Percentiles rank a stretch among this genome's conserved stretches.
Evolutionary conservation across 2,888 invertebrate genomes (phyloP).

Genomic region (Emmelina monodactyla): DNA sequence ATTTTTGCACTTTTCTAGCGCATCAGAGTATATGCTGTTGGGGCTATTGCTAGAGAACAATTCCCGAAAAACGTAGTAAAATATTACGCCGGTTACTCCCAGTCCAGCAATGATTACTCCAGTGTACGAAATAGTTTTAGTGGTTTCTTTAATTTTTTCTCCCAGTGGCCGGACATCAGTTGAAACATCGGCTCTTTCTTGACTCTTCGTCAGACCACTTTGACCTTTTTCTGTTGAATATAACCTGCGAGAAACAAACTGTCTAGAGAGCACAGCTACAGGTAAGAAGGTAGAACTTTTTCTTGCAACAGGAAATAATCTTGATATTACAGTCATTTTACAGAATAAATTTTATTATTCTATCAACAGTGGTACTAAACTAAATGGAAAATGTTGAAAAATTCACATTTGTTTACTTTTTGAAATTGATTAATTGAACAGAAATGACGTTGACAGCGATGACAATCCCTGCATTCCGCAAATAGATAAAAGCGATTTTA

Average conservation of each 20-base stretch:
- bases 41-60: slow-evolving; percentile 89
- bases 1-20: slow-evolving; percentile 77
- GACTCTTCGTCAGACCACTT: slow-evolving; percentile 37
- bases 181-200: slow-evolving; percentile 46
- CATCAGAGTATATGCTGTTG: slow-evolving; percentile 82
- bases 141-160: slow-evolving; percentile 87
- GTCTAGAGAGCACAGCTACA: slow-evolving; percentile 22
- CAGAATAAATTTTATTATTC: background rate
- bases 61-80: slow-evolving; percentile 85
- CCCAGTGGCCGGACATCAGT: slow-evolving; percentile 72
- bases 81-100: slow-evolving; percentile 82
- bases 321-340: slow-evolving; percentile 48
- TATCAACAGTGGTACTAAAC: too few relatives aligned
- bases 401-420: too few relatives aligned
- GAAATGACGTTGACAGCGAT: too few relatives aligned
- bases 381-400: too few relatives aligned
- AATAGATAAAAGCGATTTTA: too few relatives aligned
- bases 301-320: slow-evolving; percentile 35
- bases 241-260: slow-evolving; percentile 24
- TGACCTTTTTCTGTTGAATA: slow-evolving; percentile 33
- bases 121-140: slow-evolving; percentile 87
- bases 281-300: slow-evolving; percentile 29
- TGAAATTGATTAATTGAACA: too few relatives aligned
- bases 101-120: slow-evolving; percentile 82
- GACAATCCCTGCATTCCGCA: too few relatives aligned